Evolutionary conservation across 2,888 invertebrate species (phyloP).

Genomic region (Hypsopygia costalis): DNA sequence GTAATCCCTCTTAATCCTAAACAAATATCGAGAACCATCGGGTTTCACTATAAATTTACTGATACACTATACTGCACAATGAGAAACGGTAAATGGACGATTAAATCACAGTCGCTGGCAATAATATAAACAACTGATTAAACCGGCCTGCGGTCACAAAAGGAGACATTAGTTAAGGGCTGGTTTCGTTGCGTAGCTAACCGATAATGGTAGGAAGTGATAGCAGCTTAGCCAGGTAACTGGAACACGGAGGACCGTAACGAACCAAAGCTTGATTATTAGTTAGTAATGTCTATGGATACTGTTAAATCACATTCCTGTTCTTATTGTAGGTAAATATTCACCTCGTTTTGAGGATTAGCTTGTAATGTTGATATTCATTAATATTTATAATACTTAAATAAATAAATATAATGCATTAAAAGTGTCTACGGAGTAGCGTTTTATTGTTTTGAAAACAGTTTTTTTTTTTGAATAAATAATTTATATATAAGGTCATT

Average conservation of each 20-base stretch:
- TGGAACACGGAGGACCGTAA: conserved; percentile 46
- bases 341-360: background rate
- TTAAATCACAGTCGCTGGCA: conserved; percentile 68
- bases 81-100: conserved; percentile 71
- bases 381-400: too few relatives aligned
- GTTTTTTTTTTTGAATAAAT: too few relatives aligned
- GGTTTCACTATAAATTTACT: conserved; percentile 48
- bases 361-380: too few relatives aligned
- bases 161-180: conserved; percentile 75
- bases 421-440: too few relatives aligned
- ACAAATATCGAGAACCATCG: conserved; percentile 55
- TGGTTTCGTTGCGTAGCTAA: conserved; percentile 47
- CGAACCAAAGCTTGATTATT: conserved; percentile 42
- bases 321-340: conserved; percentile 1
- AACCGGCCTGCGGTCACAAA: conserved; percentile 69
- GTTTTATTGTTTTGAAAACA: too few relatives aligned
- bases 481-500: too few relatives aligned
- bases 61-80: conserved; percentile 43
- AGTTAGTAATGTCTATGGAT: conserved; percentile 19
- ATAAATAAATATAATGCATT: too few relatives aligned
- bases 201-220: conserved; percentile 71
- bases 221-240: conserved; percentile 47
- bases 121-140: conserved; percentile 79
- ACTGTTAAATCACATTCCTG: conserved; percentile 2
- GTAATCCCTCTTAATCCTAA: conserved; percentile 78